These are phyloP conservation scores for Athrips mouffetella DNA, from an alignment of 2,888 invertebrate genomes.

Conservation along the genomic window DNA sequence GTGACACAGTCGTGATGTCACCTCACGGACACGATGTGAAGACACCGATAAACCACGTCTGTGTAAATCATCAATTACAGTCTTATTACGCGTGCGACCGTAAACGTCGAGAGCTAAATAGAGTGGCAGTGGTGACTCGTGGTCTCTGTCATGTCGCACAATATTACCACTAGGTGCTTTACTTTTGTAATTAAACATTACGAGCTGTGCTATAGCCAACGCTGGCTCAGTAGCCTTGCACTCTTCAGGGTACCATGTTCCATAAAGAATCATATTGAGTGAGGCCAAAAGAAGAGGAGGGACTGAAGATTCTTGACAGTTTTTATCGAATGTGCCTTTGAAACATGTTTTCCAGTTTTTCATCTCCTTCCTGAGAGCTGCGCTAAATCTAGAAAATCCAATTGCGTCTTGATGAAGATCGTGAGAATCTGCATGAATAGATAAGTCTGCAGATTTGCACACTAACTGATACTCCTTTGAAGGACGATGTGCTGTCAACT, in stretches of 20 bases:
- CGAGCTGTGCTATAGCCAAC: background rate
- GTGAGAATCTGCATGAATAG: background rate
- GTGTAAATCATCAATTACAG: too few relatives aligned
- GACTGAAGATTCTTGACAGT: slow-evolving; percentile 2
- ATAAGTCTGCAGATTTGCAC: slow-evolving; percentile 8
- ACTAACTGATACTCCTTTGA: slow-evolving; percentile 4
- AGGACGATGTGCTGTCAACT: background rate
- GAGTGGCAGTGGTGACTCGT: too few relatives aligned
- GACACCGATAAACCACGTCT: too few relatives aligned
- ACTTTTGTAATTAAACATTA: background rate
- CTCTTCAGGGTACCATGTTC: slow-evolving; percentile 11
- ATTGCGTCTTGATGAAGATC: slow-evolving; percentile 1
- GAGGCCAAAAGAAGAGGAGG: slow-evolving; percentile 6
- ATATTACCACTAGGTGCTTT: background rate
- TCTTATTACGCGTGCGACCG: too few relatives aligned
- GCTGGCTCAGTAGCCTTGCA: slow-evolving; percentile 13
- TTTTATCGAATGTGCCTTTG: slow-evolving; percentile 4
- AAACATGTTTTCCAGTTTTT: background rate
- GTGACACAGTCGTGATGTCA: too few relatives aligned
- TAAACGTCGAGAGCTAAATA: too few relatives aligned
- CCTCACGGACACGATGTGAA: too few relatives aligned
- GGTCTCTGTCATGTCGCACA: too few relatives aligned
- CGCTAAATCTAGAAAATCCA: background rate
- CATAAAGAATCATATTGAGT: slow-evolving; percentile 8
- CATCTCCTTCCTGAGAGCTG: slow-evolving; percentile 5